These are phyloP conservation scores for Hapalemur alaotrensis DNA, from an alignment of 2,797 vertebrate genomes.

Conservation along the genomic window DNA sequence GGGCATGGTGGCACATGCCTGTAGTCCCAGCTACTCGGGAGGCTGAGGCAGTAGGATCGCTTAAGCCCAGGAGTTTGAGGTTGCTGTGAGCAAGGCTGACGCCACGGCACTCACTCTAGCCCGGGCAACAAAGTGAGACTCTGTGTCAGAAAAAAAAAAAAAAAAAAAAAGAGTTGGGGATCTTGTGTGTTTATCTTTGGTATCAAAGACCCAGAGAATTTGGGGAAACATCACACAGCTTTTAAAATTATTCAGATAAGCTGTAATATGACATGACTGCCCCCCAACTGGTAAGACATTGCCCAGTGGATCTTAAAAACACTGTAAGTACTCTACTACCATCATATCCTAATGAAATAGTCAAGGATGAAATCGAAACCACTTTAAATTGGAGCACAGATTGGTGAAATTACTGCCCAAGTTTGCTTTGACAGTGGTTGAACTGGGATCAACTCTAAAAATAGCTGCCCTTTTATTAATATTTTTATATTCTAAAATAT, in stretches of 20 bases:
- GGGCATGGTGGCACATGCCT: no score
- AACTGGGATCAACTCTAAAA: conserved; percentile 14
- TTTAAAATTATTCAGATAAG: conserved; percentile 57
- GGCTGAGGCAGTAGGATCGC: no score
- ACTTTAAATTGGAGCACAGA: conserved; percentile 37
- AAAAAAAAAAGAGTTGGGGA: not conserved
- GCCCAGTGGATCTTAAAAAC: conserved; percentile 56
- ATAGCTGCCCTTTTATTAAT: conserved; percentile 22
- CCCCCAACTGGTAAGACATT: conserved; percentile 33
- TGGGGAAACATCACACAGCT: conserved; percentile 53
- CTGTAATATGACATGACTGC: conserved; percentile 26
- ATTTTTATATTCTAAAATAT: conserved; percentile 39
- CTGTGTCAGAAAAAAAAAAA: no score
- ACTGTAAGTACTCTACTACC: conserved; percentile 50
- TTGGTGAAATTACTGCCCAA: not conserved
- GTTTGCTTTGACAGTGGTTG: conserved; percentile 22
- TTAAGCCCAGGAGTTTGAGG: no score
- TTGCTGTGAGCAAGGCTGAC: no score
- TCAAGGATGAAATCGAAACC: conserved; percentile 58
- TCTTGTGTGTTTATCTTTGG: conserved; percentile 57
- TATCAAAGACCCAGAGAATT: conserved; percentile 56
- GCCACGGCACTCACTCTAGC: no score
- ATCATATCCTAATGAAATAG: conserved; percentile 56
- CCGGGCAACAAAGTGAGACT: no score
- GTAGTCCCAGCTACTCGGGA: no score